Base-by-base conservation (phyloP, 2,113 vertebrate genomes). In the Heterotis niloticus region DNA sequence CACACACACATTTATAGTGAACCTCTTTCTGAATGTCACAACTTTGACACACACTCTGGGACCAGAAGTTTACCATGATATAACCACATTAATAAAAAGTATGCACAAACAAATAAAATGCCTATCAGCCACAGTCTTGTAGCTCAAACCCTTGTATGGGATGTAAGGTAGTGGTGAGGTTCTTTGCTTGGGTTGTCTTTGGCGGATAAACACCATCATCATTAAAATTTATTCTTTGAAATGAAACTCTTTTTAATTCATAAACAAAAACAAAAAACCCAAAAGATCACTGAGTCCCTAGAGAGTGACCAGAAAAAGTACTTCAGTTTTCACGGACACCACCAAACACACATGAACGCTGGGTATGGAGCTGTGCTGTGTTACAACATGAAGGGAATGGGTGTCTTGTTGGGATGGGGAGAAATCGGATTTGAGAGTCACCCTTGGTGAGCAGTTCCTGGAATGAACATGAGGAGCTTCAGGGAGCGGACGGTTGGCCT, bases 181-280 rank as follows among this genome's bases (percentile, higher is more conserved):
- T n/a, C n/a, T n/a, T n/a, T n/a, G n/a, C n/a, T n/a, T n/a, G n/a
- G n/a, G n/a, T n/a, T n/a, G n/a, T n/a, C n/a, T n/a, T n/a, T n/a
- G n/a, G n/a, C n/a, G n/a, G n/a, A 59, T 59, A 59, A 59, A 59
- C 57, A 59, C 9, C 57, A 59, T 59, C 57, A 9, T 9, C 9
- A 59, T 10, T 10, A 20, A 10, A 18, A 12, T 26, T 65, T 65
- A 65, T n/a, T 5, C 7, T 44, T n/a, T 56, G 70, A 72, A 29
- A 72, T 71, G 20, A 71, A 70, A 18, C 68, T 44, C n/a, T 52
- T 73, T 29, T 56, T 54, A 44, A 73, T 73, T n/a, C 70, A 73
- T 73, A 17, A 13, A 62, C 18, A 62, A 62, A 73, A 52, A 73
- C 24, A 52, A 56, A 26, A 74, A 18, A 57, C 52, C 13, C 11